Conservation (phyloP, 2,113 vertebrate species). For the Emydura subglobosa region DNA sequence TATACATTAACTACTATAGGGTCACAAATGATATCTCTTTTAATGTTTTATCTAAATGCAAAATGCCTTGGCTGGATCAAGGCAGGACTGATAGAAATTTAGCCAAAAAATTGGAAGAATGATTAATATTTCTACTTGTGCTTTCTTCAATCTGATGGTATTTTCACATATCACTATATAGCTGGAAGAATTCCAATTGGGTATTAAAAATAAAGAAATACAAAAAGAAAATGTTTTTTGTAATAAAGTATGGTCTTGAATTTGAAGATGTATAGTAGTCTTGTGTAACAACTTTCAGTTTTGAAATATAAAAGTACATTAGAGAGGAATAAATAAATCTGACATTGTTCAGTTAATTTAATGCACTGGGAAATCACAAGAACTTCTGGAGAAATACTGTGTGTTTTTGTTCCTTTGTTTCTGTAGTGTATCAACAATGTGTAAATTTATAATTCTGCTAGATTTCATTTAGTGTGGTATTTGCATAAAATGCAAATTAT, state of each 20-base stretch:
- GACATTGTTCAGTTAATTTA: not conserved
- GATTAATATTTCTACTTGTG: not conserved
- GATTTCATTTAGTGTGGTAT: conserved; percentile 59
- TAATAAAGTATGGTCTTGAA: not conserved
- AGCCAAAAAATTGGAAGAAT: conserved; percentile 13
- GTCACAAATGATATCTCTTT: conserved; percentile 15
- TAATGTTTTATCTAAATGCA: conserved; percentile 14
- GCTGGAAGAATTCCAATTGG: not conserved
- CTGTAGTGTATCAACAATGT: not conserved
- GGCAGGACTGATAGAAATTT: not conserved
- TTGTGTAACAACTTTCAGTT: not conserved
- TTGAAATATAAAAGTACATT: not conserved
- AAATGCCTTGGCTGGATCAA: conserved; percentile 50
- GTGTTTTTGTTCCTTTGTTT: not conserved
- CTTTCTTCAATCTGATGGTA: conserved; percentile 38
- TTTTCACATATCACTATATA: not conserved
- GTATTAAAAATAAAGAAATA: not conserved
- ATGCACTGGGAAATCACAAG: conserved; percentile 46
- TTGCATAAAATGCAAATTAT: conserved; percentile 70
- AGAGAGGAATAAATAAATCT: not conserved
- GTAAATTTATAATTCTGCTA: conserved; percentile 59
- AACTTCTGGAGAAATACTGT: not conserved
- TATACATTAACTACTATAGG: not conserved
- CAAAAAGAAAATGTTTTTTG: not conserved
- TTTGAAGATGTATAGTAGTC: not conserved